A percentile compares a stretch with the other conserved stretches of the same genome.
Evolutionary conservation across 1,140 invertebrate genomes (phyloP).

Genomic region (Brevipalpus yothersi): DNA sequence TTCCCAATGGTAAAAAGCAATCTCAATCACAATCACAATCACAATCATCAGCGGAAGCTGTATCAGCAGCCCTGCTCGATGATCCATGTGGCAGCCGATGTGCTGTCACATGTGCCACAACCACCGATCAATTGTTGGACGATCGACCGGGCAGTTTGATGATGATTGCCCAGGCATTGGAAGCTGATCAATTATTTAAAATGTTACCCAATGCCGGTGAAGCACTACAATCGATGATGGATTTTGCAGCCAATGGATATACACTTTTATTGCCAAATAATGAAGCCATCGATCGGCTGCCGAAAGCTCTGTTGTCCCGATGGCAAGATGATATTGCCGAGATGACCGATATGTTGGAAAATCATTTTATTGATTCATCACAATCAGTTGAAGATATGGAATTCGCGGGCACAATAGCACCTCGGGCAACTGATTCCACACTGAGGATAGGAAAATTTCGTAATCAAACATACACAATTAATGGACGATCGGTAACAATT

Average conservation of each 20-base stretch:
- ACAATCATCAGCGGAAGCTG: too few species aligned
- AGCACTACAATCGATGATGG: slow-evolving; percentile 3
- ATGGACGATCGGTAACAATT: slow-evolving; percentile 10
- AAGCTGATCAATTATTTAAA: slow-evolving; percentile 5
- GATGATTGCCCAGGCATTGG: slow-evolving; percentile 2
- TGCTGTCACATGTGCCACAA: background rate
- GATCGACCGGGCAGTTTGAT: background rate
- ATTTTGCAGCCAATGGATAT: slow-evolving; percentile 7
- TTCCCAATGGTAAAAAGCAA: too few species aligned
- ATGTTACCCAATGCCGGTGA: background rate
- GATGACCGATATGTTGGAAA: slow-evolving; percentile 7
- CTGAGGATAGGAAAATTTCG: slow-evolving; percentile 7
- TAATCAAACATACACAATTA: slow-evolving; percentile 12
- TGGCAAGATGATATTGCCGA: slow-evolving; percentile 9
- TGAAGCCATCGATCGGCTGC: slow-evolving; percentile 12
- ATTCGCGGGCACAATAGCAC: background rate
- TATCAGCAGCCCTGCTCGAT: background rate
- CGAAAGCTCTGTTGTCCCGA: slow-evolving; percentile 8
- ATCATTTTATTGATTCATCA: slow-evolving; percentile 10
- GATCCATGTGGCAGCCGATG: background rate
- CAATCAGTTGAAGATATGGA: slow-evolving; percentile 9
- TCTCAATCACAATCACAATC: too few species aligned
- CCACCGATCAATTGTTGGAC: background rate
- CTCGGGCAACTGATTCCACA: slow-evolving; percentile 2
- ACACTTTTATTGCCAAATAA: slow-evolving; percentile 15